These are phyloP conservation scores for Cheiracanthium punctorium DNA, from an alignment of 2,888 invertebrate species.

Conservation along the genomic window DNA sequence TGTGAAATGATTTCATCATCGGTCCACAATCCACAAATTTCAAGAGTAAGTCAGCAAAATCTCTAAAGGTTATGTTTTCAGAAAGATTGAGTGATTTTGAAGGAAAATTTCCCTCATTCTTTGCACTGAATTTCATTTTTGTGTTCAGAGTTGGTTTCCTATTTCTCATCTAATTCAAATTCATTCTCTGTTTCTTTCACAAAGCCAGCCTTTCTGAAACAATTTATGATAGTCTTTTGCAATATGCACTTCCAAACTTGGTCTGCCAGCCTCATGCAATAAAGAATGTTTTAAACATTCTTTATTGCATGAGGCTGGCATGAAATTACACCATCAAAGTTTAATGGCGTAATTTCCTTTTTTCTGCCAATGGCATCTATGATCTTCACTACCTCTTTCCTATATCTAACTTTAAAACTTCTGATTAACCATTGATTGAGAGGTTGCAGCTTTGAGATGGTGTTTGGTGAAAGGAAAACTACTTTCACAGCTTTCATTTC, in stretches of 20 bases:
- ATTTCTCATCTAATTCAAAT: background rate
- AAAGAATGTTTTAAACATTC: background rate
- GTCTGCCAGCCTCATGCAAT: too few species aligned
- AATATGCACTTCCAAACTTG: background rate
- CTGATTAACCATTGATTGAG: background rate
- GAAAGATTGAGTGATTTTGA: too few species aligned
- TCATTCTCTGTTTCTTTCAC: too few species aligned
- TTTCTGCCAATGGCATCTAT: background rate
- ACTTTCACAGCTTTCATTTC: background rate
- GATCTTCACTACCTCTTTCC: background rate
- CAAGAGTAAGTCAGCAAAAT: background rate
- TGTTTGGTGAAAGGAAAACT: background rate
- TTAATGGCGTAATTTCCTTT: background rate
- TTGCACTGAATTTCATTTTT: too few species aligned
- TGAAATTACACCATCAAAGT: background rate
- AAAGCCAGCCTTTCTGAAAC: too few species aligned
- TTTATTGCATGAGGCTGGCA: background rate
- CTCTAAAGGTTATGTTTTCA: background rate
- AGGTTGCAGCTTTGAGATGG: too few species aligned
- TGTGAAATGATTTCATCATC: background rate
- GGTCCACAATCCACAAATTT: background rate
- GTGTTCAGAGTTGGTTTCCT: background rate
- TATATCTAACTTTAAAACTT: background rate
- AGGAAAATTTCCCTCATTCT: background rate
- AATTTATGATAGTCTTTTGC: too few species aligned